Conservation (phyloP, 2,888 invertebrate species). For the Trachelus iudaicus region DNA sequence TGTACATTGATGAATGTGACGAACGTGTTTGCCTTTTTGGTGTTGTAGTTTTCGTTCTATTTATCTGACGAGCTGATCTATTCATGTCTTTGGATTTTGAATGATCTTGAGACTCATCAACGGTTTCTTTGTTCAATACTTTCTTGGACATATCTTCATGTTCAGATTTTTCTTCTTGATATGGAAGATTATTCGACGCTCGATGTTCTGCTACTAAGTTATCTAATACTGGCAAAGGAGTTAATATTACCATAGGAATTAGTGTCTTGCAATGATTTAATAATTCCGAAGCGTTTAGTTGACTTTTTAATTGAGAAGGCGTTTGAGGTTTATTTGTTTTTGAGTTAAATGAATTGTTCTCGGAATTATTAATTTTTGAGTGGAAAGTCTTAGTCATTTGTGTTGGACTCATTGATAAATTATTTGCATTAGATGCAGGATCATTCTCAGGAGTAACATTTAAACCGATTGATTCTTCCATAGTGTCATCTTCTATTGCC, state of each 20-base stretch:
- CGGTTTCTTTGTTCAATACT: background rate
- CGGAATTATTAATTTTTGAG: no score
- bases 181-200: no score
- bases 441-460: background rate
- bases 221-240: no score
- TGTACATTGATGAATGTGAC: no score
- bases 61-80: no score
- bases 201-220: no score
- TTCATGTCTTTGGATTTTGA: background rate
- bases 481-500: background rate
- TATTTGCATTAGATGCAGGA: background rate
- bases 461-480: background rate
- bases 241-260: no score
- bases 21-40: no score
- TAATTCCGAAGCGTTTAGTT: background rate
- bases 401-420: background rate
- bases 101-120: background rate
- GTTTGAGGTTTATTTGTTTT: no score
- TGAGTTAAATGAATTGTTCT: no score
- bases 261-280: background rate
- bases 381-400: background rate
- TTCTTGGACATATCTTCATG: background rate
- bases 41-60: no score
- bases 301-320: no score
- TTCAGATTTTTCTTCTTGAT: background rate